Conservation (phyloP, 2,888 invertebrate genomes). For the Prosopocoilus inquinatus region DNA sequence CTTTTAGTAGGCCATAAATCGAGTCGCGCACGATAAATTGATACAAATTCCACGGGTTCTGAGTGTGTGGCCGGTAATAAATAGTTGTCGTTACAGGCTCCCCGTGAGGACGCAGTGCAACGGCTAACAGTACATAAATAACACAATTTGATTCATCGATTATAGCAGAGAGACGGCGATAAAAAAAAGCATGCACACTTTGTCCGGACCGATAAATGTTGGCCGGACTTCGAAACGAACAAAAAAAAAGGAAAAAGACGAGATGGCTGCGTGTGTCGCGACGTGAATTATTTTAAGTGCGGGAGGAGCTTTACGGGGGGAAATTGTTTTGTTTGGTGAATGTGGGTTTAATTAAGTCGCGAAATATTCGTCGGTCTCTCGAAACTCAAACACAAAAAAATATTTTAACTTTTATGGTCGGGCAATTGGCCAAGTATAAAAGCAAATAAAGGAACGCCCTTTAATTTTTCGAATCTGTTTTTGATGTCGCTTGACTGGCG, state of each 20-base stretch:
- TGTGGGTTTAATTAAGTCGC: too few species aligned
- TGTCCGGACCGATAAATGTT: slow-evolving; percentile 16
- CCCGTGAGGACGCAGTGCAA: slow-evolving; percentile 40
- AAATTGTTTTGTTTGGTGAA: too few species aligned
- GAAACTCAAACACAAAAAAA: too few species aligned
- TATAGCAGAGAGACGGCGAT: slow-evolving; percentile 34
- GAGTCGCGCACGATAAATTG: slow-evolving; percentile 23
- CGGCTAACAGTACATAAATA: slow-evolving; percentile 45
- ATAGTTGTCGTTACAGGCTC: slow-evolving; percentile 43
- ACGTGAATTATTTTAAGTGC: too few species aligned
- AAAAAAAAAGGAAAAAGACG: not conserved
- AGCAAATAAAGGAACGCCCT: too few species aligned
- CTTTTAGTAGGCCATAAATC: slow-evolving; percentile 15
- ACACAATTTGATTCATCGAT: slow-evolving; percentile 24
- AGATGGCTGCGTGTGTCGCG: not conserved
- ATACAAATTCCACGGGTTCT: slow-evolving; percentile 25
- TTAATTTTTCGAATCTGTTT: too few species aligned
- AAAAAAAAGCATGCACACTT: slow-evolving; percentile 29
- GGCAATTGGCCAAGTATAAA: too few species aligned
- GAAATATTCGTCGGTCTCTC: too few species aligned
- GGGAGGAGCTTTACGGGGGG: too few species aligned
- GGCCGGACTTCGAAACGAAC: not conserved
- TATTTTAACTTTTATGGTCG: too few species aligned
- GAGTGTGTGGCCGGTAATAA: slow-evolving; percentile 46
- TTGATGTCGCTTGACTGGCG: too few species aligned